Conservation (phyloP, 1,140 invertebrate genomes). For the Delia radicum region DNA sequence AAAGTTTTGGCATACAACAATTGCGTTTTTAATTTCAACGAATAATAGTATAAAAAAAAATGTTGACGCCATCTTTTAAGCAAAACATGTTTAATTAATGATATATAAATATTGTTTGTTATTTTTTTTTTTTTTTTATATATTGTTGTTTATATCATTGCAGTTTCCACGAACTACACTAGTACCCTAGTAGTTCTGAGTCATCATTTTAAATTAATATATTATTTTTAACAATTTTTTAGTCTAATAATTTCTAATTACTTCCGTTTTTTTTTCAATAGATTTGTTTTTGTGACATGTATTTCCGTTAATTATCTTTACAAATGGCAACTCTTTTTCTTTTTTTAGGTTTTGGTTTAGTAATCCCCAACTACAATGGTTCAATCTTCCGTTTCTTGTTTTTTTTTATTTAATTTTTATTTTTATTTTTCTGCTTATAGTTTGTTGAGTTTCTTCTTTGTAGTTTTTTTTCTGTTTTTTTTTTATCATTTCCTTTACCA, state of each 20-base stretch:
- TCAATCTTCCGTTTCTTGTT: slow-evolving; percentile 15
- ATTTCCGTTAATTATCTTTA: neutral
- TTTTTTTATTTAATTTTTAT: neutral
- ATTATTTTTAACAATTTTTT: neutral
- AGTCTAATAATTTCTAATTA: neutral
- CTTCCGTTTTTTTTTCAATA: neutral
- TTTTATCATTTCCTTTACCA: slow-evolving; percentile 42
- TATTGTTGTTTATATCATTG: neutral
- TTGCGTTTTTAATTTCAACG: neutral
- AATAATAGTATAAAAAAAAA: neutral
- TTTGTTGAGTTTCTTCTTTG: slow-evolving; percentile 36
- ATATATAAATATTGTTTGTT: neutral
- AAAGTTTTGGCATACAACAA: neutral
- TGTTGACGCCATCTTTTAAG: neutral
- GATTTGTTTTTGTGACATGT: neutral
- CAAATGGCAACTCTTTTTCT: neutral
- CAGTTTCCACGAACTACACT: neutral
- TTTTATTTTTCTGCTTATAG: neutral
- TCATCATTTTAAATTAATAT: neutral
- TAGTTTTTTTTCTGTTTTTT: slow-evolving; percentile 25
- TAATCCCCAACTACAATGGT: neutral
- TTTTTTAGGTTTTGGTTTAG: neutral
- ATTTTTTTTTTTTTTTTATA: too few relatives aligned
- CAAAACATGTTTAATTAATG: neutral
- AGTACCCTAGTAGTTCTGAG: neutral